Percentiles rank a stretch among this genome's conserved stretches.
Evolutionary conservation across 2,113 vertebrate genomes (phyloP).

Genomic region (Poeciliopsis turrubarensis): DNA sequence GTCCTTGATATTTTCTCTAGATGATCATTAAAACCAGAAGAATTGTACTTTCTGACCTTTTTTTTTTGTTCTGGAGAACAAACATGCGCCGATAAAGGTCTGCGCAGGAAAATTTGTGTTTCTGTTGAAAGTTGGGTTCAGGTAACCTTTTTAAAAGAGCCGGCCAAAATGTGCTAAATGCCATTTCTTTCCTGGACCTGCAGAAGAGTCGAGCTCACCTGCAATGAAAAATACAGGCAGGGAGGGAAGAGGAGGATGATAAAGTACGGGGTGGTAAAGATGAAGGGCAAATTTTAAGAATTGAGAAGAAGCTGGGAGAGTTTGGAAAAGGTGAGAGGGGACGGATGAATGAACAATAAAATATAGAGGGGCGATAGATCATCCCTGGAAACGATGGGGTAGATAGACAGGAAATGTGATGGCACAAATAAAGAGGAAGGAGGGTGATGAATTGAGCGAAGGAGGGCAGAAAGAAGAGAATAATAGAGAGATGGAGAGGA

Average conservation of each 20-base stretch:
- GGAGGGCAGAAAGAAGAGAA: slow-evolving; percentile 20
- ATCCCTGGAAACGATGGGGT: slow-evolving; percentile 41
- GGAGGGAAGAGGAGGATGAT: not conserved
- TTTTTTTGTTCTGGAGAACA: not conserved
- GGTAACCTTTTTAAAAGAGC: slow-evolving; percentile 7
- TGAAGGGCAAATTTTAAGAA: slow-evolving; percentile 25
- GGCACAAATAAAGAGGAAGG: slow-evolving; percentile 38
- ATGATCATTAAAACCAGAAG: not conserved
- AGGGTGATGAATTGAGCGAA: slow-evolving; percentile 18
- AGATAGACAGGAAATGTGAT: slow-evolving; percentile 25
- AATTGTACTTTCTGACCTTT: not conserved
- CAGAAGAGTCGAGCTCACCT: not conserved
- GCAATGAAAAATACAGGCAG: not conserved
- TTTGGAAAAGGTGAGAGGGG: slow-evolving; percentile 39
- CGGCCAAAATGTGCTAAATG: not conserved
- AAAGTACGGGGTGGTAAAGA: slow-evolving; percentile 25
- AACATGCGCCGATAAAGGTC: not conserved
- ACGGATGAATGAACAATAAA: slow-evolving; percentile 31
- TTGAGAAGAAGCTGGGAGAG: not conserved
- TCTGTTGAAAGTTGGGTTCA: slow-evolving; percentile 8
- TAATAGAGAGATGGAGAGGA: slow-evolving; percentile 16
- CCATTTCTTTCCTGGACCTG: not conserved
- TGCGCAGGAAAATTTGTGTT: not conserved
- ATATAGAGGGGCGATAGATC: slow-evolving; percentile 32
- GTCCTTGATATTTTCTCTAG: not conserved